These are phyloP conservation scores for Lypha dubia DNA, from an alignment of 2,888 invertebrate genomes.

Conservation along the genomic window DNA sequence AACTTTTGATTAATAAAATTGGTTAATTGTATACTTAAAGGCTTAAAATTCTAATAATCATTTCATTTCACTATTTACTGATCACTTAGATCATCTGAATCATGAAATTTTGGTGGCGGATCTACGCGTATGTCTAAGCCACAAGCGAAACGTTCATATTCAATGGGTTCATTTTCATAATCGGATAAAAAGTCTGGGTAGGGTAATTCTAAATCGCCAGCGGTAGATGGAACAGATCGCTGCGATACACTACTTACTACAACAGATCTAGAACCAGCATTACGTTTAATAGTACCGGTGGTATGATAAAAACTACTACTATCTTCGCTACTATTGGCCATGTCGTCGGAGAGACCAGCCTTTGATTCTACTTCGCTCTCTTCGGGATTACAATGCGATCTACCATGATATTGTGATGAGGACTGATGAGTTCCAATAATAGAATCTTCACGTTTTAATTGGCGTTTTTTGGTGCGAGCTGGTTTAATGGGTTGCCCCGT, in stretches of 20 bases:
- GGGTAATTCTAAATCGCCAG: conserved; percentile 84
- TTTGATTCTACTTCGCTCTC: conserved; percentile 82
- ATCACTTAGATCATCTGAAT: conserved; percentile 86
- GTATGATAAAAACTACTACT: conserved; percentile 77
- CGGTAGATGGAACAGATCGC: conserved; percentile 61
- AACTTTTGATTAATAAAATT: conserved; percentile 49
- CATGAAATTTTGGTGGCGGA: conserved; percentile 91
- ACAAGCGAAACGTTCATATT: conserved; percentile 88
- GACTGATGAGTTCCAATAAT: conserved; percentile 71
- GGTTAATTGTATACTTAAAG: conserved; percentile 23
- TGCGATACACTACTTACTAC: neutral
- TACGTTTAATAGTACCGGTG: conserved; percentile 78
- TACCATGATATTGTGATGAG: conserved; percentile 76
- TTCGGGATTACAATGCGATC: conserved; percentile 79
- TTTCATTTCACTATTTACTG: conserved; percentile 73
- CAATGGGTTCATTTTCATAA: conserved; percentile 85
- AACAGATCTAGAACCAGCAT: conserved; percentile 38
- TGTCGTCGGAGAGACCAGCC: conserved; percentile 81
- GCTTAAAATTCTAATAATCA: conserved; percentile 6
- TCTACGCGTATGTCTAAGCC: conserved; percentile 90
- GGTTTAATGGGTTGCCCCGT: conserved; percentile 83
- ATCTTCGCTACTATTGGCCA: conserved; percentile 83
- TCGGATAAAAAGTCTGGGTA: conserved; percentile 84
- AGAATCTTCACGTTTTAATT: conserved; percentile 82
- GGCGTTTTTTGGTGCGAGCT: conserved; percentile 82